phyloP scores from a whole-genome alignment of 2,888 invertebrate species.

The Thymelicus sylvestris region DNA sequence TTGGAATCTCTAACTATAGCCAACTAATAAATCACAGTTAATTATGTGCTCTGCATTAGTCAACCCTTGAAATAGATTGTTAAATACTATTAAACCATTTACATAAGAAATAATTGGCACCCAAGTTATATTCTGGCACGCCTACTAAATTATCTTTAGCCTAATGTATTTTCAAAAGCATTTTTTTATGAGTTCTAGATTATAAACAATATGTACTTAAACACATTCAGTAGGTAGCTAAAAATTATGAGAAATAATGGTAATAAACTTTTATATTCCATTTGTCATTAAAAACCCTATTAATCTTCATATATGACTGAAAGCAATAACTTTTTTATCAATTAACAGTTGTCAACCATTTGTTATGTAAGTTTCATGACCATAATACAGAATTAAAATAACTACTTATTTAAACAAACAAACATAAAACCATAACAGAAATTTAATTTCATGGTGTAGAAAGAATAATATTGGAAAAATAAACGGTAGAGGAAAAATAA shows the following conservation, averaged over 20 bases:
- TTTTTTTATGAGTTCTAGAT: too few species aligned
- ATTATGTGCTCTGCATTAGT: background rate
- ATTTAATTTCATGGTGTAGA: slow-evolving; percentile 43
- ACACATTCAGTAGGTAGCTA: too few species aligned
- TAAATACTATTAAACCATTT: background rate
- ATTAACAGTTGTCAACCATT: slow-evolving; percentile 16
- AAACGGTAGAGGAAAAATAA: slow-evolving; percentile 42
- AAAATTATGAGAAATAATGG: too few species aligned
- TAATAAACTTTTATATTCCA: too few species aligned
- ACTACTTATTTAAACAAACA: slow-evolving; percentile 56
- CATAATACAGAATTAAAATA: slow-evolving; percentile 52
- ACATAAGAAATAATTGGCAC: slow-evolving; percentile 8
- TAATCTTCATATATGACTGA: too few species aligned
- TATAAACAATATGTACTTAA: too few species aligned
- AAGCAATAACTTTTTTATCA: background rate
- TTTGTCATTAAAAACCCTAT: too few species aligned
- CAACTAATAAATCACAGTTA: too few species aligned
- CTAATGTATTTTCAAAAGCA: background rate
- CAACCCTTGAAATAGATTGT: slow-evolving; percentile 1
- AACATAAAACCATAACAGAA: slow-evolving; percentile 42
- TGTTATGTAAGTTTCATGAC: slow-evolving; percentile 69
- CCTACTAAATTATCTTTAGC: background rate
- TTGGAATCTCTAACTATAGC: too few species aligned
- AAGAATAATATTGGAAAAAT: too few species aligned
- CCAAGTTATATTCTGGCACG: background rate